Evolutionary conservation across 2,113 vertebrate genomes (phyloP).

Genomic region (Lepus europaeus): DNA sequence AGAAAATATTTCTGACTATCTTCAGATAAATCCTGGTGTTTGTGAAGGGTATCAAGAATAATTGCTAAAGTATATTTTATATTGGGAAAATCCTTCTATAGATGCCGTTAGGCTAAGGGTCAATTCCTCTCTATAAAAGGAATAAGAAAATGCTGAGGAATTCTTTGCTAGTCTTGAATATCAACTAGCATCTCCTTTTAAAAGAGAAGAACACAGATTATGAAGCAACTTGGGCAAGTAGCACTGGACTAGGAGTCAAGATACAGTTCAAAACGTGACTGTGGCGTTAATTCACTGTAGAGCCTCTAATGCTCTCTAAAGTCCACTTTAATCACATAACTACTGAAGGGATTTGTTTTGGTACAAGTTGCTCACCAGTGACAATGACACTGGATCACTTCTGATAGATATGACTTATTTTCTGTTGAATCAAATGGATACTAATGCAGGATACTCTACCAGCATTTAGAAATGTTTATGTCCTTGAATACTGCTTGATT

Average conservation of each 20-base stretch:
- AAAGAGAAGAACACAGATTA: background rate
- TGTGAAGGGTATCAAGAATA: constrained; percentile 6
- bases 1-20: constrained; percentile 38
- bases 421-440: background rate
- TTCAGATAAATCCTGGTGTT: constrained; percentile 21
- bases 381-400: background rate
- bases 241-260: background rate
- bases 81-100: background rate
- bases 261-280: background rate
- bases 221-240: background rate
- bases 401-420: background rate
- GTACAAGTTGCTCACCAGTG: background rate
- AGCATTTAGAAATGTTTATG: background rate
- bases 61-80: background rate
- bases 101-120: background rate
- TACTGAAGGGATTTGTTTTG: constrained; percentile 5
- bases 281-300: background rate
- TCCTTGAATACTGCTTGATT: constrained; percentile 5
- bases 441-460: background rate
- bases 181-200: background rate
- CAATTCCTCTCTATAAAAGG: background rate
- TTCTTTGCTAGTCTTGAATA: background rate
- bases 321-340: background rate
- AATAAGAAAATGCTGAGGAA: background rate
- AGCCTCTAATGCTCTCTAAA: background rate